Percentiles rank a stretch among this genome's conserved stretches.
phyloP scores from a whole-genome alignment of 2,797 vertebrate genomes.

The Apogon hyalosoma region DNA sequence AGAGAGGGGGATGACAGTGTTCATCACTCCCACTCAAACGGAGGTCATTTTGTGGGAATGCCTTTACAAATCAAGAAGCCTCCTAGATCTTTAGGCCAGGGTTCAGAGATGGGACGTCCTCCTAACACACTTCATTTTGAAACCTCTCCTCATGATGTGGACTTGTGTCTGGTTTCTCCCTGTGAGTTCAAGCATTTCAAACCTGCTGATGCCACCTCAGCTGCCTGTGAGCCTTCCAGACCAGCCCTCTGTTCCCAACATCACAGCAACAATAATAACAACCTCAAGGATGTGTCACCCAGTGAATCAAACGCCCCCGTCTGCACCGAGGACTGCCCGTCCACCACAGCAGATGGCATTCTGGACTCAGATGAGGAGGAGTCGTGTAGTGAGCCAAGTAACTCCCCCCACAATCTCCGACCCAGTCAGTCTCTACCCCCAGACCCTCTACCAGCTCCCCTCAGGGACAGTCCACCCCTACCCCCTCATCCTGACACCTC shows the following conservation, averaged over 20 bases:
- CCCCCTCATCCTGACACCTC: conserved; percentile 89
- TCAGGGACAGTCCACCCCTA: conserved; percentile 88
- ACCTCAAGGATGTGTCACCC: conserved; percentile 82
- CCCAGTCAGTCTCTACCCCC: conserved; percentile 68
- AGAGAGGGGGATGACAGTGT: conserved; percentile 81
- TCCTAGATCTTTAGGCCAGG: conserved; percentile 76
- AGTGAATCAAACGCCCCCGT: conserved; percentile 89
- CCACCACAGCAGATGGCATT: conserved; percentile 86
- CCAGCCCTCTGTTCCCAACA: conserved; percentile 74
- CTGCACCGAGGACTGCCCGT: conserved; percentile 87
- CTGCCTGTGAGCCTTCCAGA: conserved; percentile 86
- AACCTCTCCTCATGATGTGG: conserved; percentile 88
- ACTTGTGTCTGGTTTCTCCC: conserved; percentile 95
- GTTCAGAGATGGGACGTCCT: conserved; percentile 72
- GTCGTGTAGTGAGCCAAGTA: conserved; percentile 71
- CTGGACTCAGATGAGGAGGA: conserved; percentile 91
- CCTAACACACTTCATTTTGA: conserved; percentile 82
- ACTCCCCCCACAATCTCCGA: conserved; percentile 62
- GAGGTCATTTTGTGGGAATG: conserved; percentile 79
- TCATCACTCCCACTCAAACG: conserved; percentile 73
- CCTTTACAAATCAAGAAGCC: conserved; percentile 87
- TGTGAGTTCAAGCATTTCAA: conserved; percentile 97
- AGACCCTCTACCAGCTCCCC: conserved; percentile 86
- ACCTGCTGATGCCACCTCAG: conserved; percentile 73
- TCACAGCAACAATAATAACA: conserved; percentile 71